phyloP scores from a whole-genome alignment of 1,140 invertebrate species.

The Papilio machaon region DNA sequence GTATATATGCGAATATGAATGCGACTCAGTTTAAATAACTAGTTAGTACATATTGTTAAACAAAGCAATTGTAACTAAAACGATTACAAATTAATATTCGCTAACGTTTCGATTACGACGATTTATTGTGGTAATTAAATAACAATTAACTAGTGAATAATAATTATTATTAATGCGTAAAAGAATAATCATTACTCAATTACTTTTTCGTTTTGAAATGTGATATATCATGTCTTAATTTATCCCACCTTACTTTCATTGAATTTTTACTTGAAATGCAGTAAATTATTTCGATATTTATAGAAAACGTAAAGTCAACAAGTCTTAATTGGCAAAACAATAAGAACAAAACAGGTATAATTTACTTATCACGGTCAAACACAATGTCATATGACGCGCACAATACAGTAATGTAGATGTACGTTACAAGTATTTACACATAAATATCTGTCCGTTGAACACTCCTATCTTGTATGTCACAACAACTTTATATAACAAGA shows the following conservation, averaged over 20 bases:
- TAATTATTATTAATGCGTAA: too few species aligned
- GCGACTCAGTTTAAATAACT: neutral
- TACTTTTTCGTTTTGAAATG: too few species aligned
- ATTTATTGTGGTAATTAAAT: too few species aligned
- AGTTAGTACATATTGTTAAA: neutral
- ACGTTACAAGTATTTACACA: neutral
- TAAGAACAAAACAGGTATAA: slow-evolving; percentile 21
- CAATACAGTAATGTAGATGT: neutral
- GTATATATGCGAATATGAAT: neutral
- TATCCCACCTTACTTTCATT: neutral
- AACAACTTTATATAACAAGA: slow-evolving; percentile 29
- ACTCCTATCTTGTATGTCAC: slow-evolving; percentile 29
- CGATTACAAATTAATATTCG: too few species aligned
- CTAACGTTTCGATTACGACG: too few species aligned
- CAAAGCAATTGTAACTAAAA: neutral
- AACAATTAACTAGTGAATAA: too few species aligned
- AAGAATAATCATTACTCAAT: too few species aligned
- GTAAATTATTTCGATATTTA: neutral
- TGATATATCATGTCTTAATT: neutral
- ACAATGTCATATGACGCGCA: slow-evolving; percentile 34
- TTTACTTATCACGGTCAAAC: slow-evolving; percentile 29
- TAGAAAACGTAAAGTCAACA: neutral
- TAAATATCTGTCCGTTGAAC: neutral
- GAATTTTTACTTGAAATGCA: neutral
- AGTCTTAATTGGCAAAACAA: slow-evolving; percentile 32